These are phyloP conservation scores for Steromphala cineraria DNA, from an alignment of 2,888 invertebrate species.

Conservation along the genomic window DNA sequence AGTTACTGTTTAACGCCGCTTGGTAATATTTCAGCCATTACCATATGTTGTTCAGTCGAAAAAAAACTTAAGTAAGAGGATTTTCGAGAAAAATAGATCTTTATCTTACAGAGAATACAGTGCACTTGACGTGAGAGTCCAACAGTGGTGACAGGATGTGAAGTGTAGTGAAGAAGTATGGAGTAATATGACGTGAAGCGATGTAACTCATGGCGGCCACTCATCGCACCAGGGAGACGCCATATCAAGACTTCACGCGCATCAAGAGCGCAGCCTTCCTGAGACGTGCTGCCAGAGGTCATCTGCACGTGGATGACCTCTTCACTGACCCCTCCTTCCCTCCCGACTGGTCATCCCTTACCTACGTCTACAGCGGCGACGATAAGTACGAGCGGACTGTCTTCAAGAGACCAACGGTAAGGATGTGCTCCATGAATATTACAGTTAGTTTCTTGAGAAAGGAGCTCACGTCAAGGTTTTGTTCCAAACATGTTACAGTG, in stretches of 20 bases:
- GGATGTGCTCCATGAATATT: conserved; percentile 27
- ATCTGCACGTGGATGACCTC: conserved; percentile 70
- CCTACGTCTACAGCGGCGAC: conserved; percentile 84
- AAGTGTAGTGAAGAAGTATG: too few relatives aligned
- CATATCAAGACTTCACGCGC: conserved; percentile 39
- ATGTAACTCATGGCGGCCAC: neutral
- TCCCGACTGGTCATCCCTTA: conserved; percentile 85
- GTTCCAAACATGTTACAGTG: too few relatives aligned
- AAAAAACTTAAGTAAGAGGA: too few relatives aligned
- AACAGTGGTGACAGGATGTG: too few relatives aligned
- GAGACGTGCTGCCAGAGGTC: conserved; percentile 26
- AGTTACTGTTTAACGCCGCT: too few relatives aligned
- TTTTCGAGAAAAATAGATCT: too few relatives aligned
- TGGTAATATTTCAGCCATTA: too few relatives aligned
- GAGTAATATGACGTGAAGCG: too few relatives aligned
- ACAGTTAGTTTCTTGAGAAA: too few relatives aligned
- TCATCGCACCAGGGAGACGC: conserved; percentile 28
- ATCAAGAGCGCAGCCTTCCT: conserved; percentile 32
- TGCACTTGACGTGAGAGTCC: too few relatives aligned
- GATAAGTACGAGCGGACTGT: conserved; percentile 88
- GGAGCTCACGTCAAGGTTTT: conserved; percentile 80
- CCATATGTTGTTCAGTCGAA: too few relatives aligned
- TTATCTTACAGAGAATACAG: too few relatives aligned
- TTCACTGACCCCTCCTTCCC: conserved; percentile 94
- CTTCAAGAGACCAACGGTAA: conserved; percentile 91